phyloP scores from a whole-genome alignment of 2,113 vertebrate genomes.

The Stictonetta naevosa region DNA sequence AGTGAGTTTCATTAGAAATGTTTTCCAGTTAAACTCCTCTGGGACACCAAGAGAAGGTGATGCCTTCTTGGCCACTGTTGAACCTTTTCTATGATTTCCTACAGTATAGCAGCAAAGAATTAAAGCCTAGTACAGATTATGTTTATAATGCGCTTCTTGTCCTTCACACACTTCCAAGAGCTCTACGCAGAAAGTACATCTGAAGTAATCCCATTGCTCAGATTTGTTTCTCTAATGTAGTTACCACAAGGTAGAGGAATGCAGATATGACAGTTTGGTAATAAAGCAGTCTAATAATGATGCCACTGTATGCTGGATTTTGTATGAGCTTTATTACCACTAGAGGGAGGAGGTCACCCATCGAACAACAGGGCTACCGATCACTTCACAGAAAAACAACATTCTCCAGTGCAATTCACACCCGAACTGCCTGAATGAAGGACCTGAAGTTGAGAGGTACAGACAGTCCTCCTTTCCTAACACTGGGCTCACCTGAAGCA shows the following conservation, averaged over 20 bases:
- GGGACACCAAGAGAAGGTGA: background rate
- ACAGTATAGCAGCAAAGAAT: background rate
- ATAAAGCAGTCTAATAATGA: background rate
- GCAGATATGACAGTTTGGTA: background rate
- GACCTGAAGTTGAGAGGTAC: background rate
- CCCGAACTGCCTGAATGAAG: accelerated
- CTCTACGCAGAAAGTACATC: background rate
- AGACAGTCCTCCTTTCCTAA: background rate
- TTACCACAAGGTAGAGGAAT: background rate
- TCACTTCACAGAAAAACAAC: no score
- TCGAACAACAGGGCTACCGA: accelerated
- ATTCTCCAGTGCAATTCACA: background rate
- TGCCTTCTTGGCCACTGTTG: background rate
- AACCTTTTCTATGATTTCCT: background rate
- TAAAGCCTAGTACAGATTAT: background rate
- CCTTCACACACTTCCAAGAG: background rate
- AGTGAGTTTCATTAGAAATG: background rate
- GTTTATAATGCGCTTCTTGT: background rate
- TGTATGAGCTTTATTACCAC: background rate
- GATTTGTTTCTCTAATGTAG: background rate
- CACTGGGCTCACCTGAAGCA: background rate
- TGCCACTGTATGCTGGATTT: background rate
- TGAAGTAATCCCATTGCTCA: background rate
- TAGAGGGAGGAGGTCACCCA: background rate
- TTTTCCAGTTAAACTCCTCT: background rate